Evolutionary conservation across 2,113 vertebrate species (phyloP).

Genomic region (Erythrolamprus reginae): DNA sequence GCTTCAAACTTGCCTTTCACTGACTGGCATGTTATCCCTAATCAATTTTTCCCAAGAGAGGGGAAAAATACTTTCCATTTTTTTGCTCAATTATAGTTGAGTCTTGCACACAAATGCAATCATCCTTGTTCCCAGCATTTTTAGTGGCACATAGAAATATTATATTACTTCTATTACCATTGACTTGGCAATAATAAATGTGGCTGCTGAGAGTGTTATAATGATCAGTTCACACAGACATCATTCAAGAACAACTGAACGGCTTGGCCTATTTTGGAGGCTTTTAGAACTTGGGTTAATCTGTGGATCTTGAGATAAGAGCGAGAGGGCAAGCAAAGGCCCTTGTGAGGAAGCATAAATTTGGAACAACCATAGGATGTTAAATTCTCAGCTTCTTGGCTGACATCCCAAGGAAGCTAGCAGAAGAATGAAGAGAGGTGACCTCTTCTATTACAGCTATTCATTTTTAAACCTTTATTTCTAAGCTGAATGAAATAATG

Average conservation of each 20-base stretch:
- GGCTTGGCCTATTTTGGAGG: not conserved
- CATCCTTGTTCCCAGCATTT: not conserved
- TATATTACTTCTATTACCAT: not conserved
- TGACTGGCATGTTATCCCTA: not conserved
- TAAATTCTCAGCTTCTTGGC: not conserved
- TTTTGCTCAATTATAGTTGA: not conserved
- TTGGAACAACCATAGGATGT: not conserved
- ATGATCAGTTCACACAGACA: not conserved
- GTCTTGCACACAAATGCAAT: not conserved
- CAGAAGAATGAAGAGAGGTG: not conserved
- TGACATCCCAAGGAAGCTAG: not conserved
- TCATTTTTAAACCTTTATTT: not conserved
- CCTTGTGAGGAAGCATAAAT: not conserved
- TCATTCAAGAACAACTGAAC: not conserved
- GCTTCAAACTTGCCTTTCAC: not conserved
- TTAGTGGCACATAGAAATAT: not conserved
- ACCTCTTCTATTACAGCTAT: not conserved
- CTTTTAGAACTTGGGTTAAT: not conserved
- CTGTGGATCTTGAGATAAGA: not conserved
- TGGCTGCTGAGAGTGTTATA: not conserved
- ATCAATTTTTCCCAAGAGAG: not conserved
- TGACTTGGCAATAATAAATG: not conserved
- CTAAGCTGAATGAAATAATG: not conserved
- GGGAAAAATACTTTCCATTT: too few species aligned
- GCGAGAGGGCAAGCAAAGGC: not conserved